Conservation (phyloP, 2,113 vertebrate species). For the Meriones unguiculatus region DNA sequence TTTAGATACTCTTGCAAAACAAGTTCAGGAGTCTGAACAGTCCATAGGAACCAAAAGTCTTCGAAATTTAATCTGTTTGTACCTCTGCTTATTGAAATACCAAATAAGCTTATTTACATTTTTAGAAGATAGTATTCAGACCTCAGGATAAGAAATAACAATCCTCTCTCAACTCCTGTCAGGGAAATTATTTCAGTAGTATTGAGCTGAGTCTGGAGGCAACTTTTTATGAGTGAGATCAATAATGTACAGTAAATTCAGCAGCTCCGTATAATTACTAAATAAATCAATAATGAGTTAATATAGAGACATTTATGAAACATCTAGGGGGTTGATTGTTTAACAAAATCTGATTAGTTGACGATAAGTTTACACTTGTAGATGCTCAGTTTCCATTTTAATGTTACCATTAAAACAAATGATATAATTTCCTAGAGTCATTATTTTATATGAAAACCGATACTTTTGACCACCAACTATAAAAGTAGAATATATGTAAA, state of each 20-base stretch:
- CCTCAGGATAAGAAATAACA: slow-evolving; percentile 40
- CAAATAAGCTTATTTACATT: slow-evolving; percentile 30
- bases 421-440: not conserved
- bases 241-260: slow-evolving; percentile 27
- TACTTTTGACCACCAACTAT: not conserved
- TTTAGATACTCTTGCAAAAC: not conserved
- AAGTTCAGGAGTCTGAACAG: not conserved
- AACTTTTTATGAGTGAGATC: slow-evolving; percentile 6
- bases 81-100: not conserved
- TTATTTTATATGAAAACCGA: not conserved
- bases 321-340: not conserved
- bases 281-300: slow-evolving; percentile 39
- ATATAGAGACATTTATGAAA: not conserved
- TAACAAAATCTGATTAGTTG: not conserved
- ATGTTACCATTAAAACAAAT: slow-evolving; percentile 15
- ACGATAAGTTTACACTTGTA: not conserved
- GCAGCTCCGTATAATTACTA: slow-evolving; percentile 45
- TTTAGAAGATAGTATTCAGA: slow-evolving; percentile 5
- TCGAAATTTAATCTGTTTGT: slow-evolving; percentile 1
- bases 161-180: not conserved
- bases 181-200: slow-evolving; percentile 28
- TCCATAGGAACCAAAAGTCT: not conserved
- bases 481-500: not conserved
- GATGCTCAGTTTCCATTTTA: not conserved
- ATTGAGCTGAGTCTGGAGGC: slow-evolving; percentile 23